A percentile compares a stretch with the other conserved stretches of the same genome.
Conservation (phyloP, 2,888 invertebrate species). For the Drosophila mimica region DNA sequence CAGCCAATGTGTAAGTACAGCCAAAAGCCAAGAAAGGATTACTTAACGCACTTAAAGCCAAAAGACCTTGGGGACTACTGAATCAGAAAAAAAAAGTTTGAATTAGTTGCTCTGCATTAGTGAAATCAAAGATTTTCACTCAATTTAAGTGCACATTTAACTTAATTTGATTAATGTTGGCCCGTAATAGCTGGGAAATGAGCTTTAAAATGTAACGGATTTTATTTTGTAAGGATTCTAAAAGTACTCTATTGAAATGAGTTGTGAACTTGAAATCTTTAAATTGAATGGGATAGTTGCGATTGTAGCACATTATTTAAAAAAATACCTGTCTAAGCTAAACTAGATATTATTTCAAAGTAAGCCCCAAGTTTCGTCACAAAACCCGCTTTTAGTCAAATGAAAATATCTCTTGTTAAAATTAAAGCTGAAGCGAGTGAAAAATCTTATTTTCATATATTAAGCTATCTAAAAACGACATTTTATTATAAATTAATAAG, state of each 20-base stretch:
- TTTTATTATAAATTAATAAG: neutral
- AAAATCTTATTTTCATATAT: neutral
- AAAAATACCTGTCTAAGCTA: too few relatives aligned
- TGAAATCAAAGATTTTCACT: constrained; percentile 2
- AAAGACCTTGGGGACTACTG: neutral
- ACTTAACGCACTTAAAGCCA: constrained; percentile 22
- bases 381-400: neutral
- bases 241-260: neutral
- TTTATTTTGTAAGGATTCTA: neutral
- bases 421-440: neutral
- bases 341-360: neutral
- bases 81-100: neutral
- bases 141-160: neutral
- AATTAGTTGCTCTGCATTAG: neutral
- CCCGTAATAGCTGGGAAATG: neutral
- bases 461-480: neutral
- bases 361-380: rapidly evolving
- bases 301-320: too few relatives aligned
- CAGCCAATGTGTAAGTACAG: constrained; percentile 33
- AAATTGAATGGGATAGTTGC: neutral
- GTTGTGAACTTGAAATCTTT: neutral
- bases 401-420: neutral
- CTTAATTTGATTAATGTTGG: neutral
- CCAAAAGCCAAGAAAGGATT: constrained; percentile 41
- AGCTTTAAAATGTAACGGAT: neutral